phyloP scores from a whole-genome alignment of 1,140 invertebrate genomes.

The Trypoxylus dichotomus region DNA sequence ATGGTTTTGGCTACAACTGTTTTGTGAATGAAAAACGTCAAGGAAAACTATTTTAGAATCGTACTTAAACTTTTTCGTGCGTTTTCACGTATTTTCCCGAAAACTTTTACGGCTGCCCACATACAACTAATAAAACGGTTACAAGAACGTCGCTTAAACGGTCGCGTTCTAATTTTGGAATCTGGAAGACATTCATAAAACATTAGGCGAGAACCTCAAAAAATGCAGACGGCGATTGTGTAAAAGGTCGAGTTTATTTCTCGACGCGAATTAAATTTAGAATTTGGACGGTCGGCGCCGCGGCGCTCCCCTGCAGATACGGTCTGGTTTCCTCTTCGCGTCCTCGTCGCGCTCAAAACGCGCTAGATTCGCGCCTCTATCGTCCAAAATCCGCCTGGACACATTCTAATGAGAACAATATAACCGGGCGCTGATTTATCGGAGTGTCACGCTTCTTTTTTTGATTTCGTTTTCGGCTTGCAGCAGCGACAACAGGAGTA shows the following conservation, averaged over 20 bases:
- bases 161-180: conserved; percentile 25
- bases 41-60: too few species aligned
- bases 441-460: neutral
- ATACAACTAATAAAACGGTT: conserved; percentile 4
- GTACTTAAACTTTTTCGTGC: too few species aligned
- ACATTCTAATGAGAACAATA: neutral
- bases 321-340: conserved; percentile 27
- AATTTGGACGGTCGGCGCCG: conserved; percentile 17
- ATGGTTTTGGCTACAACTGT: too few species aligned
- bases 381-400: neutral
- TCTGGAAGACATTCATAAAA: conserved; percentile 27
- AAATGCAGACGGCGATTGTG: conserved; percentile 27
- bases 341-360: neutral
- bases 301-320: conserved; percentile 28
- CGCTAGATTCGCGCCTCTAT: neutral
- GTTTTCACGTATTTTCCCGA: neutral
- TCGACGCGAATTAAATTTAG: conserved; percentile 21
- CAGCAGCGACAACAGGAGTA: neutral
- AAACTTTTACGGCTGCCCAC: neutral
- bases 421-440: neutral
- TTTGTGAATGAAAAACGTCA: too few species aligned
- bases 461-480: neutral
- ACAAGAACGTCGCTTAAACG: conserved; percentile 5
- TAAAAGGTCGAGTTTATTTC: conserved; percentile 29
- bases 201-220: conserved; percentile 28